phyloP scores from a whole-genome alignment of 2,888 invertebrate genomes.

The Capitulum mitella region DNA sequence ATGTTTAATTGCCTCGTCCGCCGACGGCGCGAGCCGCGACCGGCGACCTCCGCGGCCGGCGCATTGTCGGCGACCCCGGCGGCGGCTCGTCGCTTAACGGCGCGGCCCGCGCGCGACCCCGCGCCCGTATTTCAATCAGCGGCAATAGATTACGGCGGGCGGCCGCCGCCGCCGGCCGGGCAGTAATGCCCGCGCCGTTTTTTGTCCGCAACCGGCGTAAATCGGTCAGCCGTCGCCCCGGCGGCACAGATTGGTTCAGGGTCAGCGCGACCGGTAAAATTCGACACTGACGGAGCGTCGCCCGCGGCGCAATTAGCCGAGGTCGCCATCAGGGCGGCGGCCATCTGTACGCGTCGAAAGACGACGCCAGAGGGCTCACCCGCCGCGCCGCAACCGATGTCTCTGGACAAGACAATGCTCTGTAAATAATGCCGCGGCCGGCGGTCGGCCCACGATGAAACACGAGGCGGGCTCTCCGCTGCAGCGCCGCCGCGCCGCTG shows the following conservation, averaged over 20 bases:
- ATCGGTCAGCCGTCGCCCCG: neutral
- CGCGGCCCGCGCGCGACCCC: neutral
- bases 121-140: neutral
- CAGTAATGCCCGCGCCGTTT: neutral
- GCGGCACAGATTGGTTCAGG: constrained; percentile 9
- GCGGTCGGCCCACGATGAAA: neutral
- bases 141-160: neutral
- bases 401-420: neutral
- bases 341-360: neutral
- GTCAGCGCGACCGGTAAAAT: neutral
- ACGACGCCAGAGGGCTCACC: neutral
- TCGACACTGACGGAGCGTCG: neutral
- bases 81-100: neutral
- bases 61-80: neutral
- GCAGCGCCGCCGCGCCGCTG: neutral
- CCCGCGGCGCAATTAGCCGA: too few relatives aligned
- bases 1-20: neutral
- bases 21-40: neutral
- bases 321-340: neutral
- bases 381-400: neutral
- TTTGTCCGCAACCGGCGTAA: neutral
- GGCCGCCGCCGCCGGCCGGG: neutral
- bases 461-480: neutral
- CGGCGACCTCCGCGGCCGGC: too few relatives aligned
- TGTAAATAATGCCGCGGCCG: neutral